A percentile compares a stretch with the other conserved stretches of the same genome.
Evolutionary conservation across 2,797 vertebrate species (phyloP).

Genomic region (Telmatherina bonti): DNA sequence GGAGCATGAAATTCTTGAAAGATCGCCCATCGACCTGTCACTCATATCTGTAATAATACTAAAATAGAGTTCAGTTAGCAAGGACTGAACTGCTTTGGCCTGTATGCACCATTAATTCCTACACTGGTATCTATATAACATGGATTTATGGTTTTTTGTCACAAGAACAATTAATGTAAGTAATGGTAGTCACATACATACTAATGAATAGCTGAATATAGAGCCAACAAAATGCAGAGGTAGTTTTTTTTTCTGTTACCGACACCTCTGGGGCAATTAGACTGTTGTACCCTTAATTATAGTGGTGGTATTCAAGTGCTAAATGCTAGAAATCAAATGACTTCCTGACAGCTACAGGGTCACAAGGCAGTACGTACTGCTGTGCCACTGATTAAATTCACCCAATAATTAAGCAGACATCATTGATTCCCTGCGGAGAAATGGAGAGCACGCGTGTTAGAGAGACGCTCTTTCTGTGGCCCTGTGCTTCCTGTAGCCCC

Average conservation of each 20-base stretch:
- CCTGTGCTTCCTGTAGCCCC: conserved; percentile 78
- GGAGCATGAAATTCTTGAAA: neutral
- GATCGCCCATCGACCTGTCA: neutral
- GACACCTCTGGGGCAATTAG: conserved; percentile 60
- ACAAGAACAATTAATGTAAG: conserved; percentile 13
- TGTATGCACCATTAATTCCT: conserved; percentile 39
- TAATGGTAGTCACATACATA: conserved; percentile 19
- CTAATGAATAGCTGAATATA: conserved; percentile 11
- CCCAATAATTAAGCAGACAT: conserved; percentile 87
- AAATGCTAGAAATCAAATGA: conserved; percentile 71
- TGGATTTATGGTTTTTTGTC: conserved; percentile 29
- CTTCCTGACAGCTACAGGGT: conserved; percentile 80
- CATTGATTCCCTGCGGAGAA: conserved; percentile 84
- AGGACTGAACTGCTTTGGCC: conserved; percentile 31
- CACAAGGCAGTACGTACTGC: conserved; percentile 82
- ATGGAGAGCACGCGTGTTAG: conserved; percentile 52
- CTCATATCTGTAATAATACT: neutral
- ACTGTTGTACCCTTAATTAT: conserved; percentile 70
- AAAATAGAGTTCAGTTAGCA: neutral
- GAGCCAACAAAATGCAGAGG: conserved; percentile 14
- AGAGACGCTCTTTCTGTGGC: conserved; percentile 43
- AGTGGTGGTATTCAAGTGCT: conserved; percentile 55
- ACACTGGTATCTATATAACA: conserved; percentile 29
- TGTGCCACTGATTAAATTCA: conserved; percentile 84
- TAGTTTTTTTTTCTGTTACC: conserved; percentile 40